Base-by-base conservation (phyloP, 2,888 invertebrate species). In the Drosophila incognita region DNA sequence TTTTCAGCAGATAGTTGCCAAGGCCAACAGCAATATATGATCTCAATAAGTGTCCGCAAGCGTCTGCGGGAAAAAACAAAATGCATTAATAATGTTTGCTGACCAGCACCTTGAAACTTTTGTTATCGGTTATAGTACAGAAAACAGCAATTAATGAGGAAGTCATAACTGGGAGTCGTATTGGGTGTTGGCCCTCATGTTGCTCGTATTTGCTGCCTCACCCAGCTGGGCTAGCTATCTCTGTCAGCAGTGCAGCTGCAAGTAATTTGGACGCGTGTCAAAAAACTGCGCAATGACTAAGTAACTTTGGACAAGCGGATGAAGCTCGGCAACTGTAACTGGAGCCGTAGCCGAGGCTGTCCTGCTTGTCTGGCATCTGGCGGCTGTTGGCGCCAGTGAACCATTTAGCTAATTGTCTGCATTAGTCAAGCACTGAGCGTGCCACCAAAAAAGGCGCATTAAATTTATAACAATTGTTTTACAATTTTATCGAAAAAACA, bases 341-440 rank as follows among this genome's bases (percentile, higher is more conserved):
- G 57, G 38, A n/a, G 40, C 29, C 29, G n/a, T 10, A 38, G 35
- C 13, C 27, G 53, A 42, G 54, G 46, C 53, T 49, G 68, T 61
- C 27, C 29, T 52, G 52, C n/a, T 57, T 64, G 68, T 75, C 74
- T 70, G 68, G 58, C 70, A 65, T 66, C 48, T 70, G 69, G 65
- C 76, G 64, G 46, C 69, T 71, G 79, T 69, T 87, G 87, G 85
- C 89, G 87, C 89, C 86, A 83, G 62, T 80, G 70, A 76, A 82
- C 78, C 80, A 85, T 85, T 89, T 87, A 69, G 87, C 87, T 87
- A 89, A 85, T 89, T 89, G 89, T 87, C 83, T 82, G 85, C 89
- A 87, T 87, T 89, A 87, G 80, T 89, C 85, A 84, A 84, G 82
- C 70, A 60, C 63, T 53, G 61, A 70, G 58, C 24, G 58, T 71